Conservation (phyloP, 2,113 vertebrate genomes). For the Arenaria interpres region DNA sequence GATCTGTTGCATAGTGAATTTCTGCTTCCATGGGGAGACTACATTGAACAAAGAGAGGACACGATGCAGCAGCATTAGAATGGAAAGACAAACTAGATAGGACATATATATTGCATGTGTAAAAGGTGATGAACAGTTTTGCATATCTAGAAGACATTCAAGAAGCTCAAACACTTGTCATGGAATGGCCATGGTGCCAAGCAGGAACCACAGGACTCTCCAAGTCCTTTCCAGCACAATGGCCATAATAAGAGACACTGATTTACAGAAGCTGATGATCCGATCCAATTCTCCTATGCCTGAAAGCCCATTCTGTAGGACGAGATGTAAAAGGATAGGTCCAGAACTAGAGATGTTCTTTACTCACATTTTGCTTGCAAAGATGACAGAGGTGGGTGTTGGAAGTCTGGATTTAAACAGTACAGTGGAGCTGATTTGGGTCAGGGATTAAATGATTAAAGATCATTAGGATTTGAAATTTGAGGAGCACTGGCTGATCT, state of each 20-base stretch:
- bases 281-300: neutral
- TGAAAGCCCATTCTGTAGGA: neutral
- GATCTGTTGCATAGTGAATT: neutral
- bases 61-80: neutral
- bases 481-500: neutral
- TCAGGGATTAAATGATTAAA: slow-evolving; percentile 23
- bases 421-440: neutral
- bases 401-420: neutral
- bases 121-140: accelerated
- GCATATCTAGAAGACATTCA: accelerated
- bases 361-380: neutral
- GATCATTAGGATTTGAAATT: neutral
- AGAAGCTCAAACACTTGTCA: neutral
- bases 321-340: neutral
- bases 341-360: accelerated
- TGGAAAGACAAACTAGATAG: neutral
- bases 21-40: neutral
- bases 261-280: neutral
- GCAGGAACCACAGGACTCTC: neutral
- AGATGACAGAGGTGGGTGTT: neutral
- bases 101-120: accelerated
- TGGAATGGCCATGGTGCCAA: neutral
- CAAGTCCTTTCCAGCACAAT: neutral
- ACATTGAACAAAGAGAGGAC: neutral
- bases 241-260: neutral